Base-by-base conservation (phyloP, 2,888 invertebrate species). In the Drosophila lacicola region DNA sequence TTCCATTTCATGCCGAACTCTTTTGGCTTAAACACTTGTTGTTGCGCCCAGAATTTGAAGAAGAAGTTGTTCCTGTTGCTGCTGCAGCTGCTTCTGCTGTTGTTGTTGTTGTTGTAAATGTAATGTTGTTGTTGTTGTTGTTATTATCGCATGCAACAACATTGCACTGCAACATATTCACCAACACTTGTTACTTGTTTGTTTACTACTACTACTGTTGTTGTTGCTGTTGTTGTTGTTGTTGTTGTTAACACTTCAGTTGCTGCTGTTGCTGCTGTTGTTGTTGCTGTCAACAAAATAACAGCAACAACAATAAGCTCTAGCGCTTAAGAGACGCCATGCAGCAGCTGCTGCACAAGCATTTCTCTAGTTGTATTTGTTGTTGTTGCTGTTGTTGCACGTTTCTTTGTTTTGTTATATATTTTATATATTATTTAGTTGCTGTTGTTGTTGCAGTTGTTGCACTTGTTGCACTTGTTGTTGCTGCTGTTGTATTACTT, bases 1-100 rank as follows among this genome's bases (percentile, higher is more conserved):
- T 92, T 92, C 92, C 92, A 92, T 92, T 92, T 92, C 92, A 92
- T 92, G 92, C 92, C 92, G 92, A 92, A 92, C 91, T 91, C 82
- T 89, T 90, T 90, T 87, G 85, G 83, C 83, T 83, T 83, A 83
- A 87, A 83, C 83, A 87, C 88, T 82, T 83, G 84, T 83, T 83
- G 87, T 83, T 87, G 84, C 70, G 84, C 87, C 76, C 87, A 82
- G 81, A 83, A 76, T 60, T 60, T 19, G 60, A 41, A 46, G 68
- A 49, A 47, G 70, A 54, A 49, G 49, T 46, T 39, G 60, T 54
- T 69, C 64, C 41, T 57, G 64, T 55, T 74, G 67, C 41, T 70
- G 70, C 14, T 73, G 61, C 55, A 45, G 34, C 39, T 64, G 70
- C 36, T 71, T 51, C 10, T 68, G 56, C 10, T 67, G 53, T 36